Conservation (phyloP, 2,888 invertebrate species). For the Pseudeuparius sepicola region DNA sequence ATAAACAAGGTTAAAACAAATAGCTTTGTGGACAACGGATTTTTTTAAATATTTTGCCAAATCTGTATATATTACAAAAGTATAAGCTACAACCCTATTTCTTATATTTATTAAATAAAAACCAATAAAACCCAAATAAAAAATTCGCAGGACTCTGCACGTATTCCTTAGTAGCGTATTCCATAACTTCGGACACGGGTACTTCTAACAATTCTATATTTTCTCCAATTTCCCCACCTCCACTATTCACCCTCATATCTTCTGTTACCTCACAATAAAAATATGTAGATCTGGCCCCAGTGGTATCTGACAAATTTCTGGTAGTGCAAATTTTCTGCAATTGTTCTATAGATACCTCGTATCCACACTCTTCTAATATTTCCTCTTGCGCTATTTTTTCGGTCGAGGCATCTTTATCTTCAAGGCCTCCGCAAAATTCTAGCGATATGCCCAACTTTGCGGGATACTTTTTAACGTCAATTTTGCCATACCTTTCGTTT, state of each 20-base stretch:
- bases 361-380: slow-evolving; percentile 87
- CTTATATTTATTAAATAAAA: slow-evolving; percentile 40
- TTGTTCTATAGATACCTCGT: slow-evolving; percentile 55
- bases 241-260: slow-evolving; percentile 56
- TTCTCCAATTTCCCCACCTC: slow-evolving; percentile 77
- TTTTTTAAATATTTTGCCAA: too few relatives aligned
- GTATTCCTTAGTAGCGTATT: slow-evolving; percentile 43
- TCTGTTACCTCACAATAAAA: slow-evolving; percentile 85
- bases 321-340: slow-evolving; percentile 57
- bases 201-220: slow-evolving; percentile 82
- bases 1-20: too few relatives aligned
- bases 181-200: slow-evolving; percentile 56
- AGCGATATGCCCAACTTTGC: slow-evolving; percentile 63
- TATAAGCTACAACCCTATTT: too few relatives aligned
- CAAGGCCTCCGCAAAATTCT: slow-evolving; percentile 89
- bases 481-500: slow-evolving; percentile 38
- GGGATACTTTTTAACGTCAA: slow-evolving; percentile 55
- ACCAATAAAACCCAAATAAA: slow-evolving; percentile 67
- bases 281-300: slow-evolving; percentile 65
- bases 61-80: too few relatives aligned
- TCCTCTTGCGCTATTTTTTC: slow-evolving; percentile 76
- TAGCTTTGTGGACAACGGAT: too few relatives aligned
- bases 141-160: slow-evolving; percentile 63
- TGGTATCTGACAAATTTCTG: slow-evolving; percentile 66
- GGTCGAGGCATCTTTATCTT: slow-evolving; percentile 69